Conservation (phyloP, 2,113 vertebrate species). For the Etia nguti region DNA sequence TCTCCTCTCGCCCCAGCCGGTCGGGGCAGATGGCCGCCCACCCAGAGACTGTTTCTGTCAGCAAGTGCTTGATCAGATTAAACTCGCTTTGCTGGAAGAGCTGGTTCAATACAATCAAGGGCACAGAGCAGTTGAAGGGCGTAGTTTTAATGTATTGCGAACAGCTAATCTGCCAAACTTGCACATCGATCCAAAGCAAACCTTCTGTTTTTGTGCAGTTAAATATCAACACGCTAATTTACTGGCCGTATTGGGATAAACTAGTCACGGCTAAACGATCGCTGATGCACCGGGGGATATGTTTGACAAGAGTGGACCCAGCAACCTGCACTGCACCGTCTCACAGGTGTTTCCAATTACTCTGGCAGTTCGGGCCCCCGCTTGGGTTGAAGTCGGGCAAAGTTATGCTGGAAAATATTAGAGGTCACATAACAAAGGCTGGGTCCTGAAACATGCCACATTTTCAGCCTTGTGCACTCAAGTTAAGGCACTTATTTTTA, state of each 20-base stretch:
- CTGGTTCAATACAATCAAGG: not conserved
- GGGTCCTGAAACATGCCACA: not conserved
- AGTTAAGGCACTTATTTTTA: not conserved
- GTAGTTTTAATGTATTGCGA: not conserved
- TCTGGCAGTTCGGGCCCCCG: not conserved
- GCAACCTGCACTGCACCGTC: not conserved
- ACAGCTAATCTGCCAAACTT: not conserved
- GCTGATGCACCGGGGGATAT: not conserved
- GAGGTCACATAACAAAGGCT: not conserved
- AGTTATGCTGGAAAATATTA: not conserved
- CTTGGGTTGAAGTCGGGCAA: not conserved
- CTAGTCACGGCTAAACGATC: not conserved
- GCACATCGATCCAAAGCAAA: not conserved
- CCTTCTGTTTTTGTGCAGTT: not conserved
- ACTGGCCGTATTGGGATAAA: not conserved
- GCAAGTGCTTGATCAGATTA: not conserved
- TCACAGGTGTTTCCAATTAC: slow-evolving; percentile 24
- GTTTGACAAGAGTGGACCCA: not conserved
- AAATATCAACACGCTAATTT: not conserved
- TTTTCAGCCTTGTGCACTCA: not conserved
- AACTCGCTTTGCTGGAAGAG: not conserved
- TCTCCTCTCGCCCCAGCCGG: not conserved
- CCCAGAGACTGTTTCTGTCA: not conserved
- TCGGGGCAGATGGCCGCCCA: not conserved
- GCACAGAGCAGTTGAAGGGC: rapidly evolving